Evolutionary conservation across 2,797 vertebrate species (phyloP).

Genomic region (Sciurus vulgaris): DNA sequence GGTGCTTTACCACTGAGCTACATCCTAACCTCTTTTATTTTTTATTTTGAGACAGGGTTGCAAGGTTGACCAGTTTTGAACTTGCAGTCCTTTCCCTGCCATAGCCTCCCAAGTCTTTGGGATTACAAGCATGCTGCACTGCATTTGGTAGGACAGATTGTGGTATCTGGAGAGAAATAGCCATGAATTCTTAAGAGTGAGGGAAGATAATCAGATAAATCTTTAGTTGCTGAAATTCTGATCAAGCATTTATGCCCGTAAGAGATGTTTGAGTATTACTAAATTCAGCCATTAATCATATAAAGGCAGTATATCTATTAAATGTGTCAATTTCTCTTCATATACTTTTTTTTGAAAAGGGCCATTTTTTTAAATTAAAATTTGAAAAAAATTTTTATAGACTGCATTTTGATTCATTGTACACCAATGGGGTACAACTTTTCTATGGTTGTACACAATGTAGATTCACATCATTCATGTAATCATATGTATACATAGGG

Average conservation of each 20-base stretch:
- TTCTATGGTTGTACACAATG: too few relatives aligned
- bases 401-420: too few relatives aligned
- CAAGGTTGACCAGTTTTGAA: background rate
- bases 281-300: constrained; percentile 12
- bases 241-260: background rate
- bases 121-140: background rate
- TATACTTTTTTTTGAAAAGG: background rate
- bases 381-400: too few relatives aligned
- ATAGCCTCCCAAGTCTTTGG: background rate
- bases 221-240: background rate
- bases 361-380: too few relatives aligned
- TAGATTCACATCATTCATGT: too few relatives aligned
- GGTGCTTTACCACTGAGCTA: background rate
- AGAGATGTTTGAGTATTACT: background rate
- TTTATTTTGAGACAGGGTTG: background rate
- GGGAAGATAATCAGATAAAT: background rate
- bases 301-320: background rate
- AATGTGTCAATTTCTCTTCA: background rate
- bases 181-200: background rate
- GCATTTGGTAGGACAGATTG: background rate
- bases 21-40: too few relatives aligned
- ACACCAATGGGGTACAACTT: too few relatives aligned
- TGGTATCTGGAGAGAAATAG: background rate
- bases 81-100: background rate
- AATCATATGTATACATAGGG: too few relatives aligned